A percentile compares a stretch with the other conserved stretches of the same genome.
Conservation (phyloP, 2,113 vertebrate genomes). For the Noctilio leporinus region DNA sequence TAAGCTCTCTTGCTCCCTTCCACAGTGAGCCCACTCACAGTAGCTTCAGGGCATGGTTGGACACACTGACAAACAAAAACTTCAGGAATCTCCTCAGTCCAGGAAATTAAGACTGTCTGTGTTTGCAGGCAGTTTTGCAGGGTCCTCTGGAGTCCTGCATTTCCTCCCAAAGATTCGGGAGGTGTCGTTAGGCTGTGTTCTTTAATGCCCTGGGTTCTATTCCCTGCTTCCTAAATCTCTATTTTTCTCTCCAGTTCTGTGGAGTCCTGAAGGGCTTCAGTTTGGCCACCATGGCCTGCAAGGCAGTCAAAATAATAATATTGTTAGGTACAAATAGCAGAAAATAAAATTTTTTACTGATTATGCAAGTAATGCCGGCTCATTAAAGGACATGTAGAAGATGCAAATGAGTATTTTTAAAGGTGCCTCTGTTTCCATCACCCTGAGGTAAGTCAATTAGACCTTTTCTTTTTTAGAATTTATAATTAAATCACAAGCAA, state of each 20-base stretch:
- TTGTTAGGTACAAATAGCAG: neutral
- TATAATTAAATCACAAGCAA: neutral
- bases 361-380: neutral
- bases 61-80: rapidly evolving
- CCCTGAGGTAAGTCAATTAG: neutral
- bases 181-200: neutral
- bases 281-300: neutral
- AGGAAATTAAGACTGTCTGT: neutral
- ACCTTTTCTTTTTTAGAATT: neutral
- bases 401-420: neutral
- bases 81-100: neutral
- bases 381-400: neutral
- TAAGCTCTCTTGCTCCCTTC: neutral
- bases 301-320: neutral
- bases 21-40: neutral
- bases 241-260: neutral
- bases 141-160: neutral
- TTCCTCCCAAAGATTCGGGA: neutral
- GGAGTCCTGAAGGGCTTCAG: neutral
- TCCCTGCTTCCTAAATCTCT: neutral
- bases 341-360: neutral
- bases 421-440: neutral
- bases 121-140: neutral
- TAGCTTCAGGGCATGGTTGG: neutral
- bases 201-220: neutral